Evolutionary conservation across 2,113 vertebrate genomes (phyloP).

Genomic region (Sardina pilchardus): DNA sequence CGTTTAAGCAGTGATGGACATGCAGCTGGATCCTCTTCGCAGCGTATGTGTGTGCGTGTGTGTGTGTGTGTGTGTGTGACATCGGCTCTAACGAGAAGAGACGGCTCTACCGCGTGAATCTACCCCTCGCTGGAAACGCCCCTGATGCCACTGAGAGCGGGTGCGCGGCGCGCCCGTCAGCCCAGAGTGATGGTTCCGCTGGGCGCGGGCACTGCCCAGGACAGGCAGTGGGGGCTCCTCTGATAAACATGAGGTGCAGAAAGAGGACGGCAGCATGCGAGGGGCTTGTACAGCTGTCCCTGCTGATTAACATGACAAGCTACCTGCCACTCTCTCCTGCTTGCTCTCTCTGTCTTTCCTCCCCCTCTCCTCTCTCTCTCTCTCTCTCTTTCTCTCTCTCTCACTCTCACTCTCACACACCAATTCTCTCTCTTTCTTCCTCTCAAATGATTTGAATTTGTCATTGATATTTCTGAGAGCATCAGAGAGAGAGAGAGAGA

Average conservation of each 20-base stretch:
- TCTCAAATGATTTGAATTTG: not conserved
- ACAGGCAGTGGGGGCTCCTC: not conserved
- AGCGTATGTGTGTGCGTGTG: not conserved
- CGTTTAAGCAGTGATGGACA: not conserved
- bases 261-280: not conserved
- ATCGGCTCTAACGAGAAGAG: not conserved
- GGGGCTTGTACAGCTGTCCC: constrained; percentile 10
- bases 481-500: not conserved
- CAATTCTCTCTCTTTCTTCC: not conserved
- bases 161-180: not conserved
- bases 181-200: not conserved
- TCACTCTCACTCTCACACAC: not conserved
- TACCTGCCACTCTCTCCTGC: not conserved
- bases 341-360: not conserved
- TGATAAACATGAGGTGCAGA: not conserved
- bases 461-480: not conserved
- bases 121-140: not conserved
- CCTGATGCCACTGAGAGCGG: not conserved
- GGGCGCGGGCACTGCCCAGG: not conserved
- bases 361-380: not conserved
- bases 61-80: not conserved
- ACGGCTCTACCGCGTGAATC: not conserved
- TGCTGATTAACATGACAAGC: not conserved
- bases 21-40: not conserved
- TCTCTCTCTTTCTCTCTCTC: not conserved